phyloP scores from a whole-genome alignment of 1,140 invertebrate species.

The Bombus waltoni region DNA sequence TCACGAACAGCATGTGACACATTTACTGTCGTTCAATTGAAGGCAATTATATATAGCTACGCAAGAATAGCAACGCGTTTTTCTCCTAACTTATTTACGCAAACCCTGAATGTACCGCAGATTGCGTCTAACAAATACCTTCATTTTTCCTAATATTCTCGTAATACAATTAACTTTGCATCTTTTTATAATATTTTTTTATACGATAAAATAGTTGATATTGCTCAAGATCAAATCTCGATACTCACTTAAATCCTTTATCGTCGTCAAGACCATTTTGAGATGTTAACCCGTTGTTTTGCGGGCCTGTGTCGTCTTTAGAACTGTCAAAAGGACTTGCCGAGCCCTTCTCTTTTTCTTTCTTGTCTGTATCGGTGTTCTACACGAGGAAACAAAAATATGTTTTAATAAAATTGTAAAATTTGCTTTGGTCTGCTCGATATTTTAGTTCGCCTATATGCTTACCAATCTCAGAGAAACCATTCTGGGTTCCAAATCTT shows the following conservation, averaged over 20 bases:
- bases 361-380: conserved; percentile 82
- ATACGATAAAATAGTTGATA: neutral
- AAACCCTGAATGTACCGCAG: neutral
- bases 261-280: conserved; percentile 91
- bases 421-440: neutral
- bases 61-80: neutral
- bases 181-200: neutral
- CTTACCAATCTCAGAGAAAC: conserved; percentile 87
- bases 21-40: conserved; percentile 2
- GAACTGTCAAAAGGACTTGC: conserved; percentile 81
- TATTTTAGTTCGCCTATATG: neutral
- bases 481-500: conserved; percentile 88
- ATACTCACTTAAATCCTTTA: conserved; percentile 95
- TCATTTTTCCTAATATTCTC: neutral
- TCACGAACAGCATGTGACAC: conserved; percentile 17
- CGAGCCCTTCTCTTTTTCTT: conserved; percentile 82
- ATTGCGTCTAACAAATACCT: neutral
- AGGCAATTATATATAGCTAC: conserved; percentile 19
- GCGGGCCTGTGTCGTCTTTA: conserved; percentile 87
- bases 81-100: neutral
- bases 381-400: conserved; percentile 59
- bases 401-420: neutral
- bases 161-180: neutral
- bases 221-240: neutral
- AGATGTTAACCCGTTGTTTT: conserved; percentile 92